phyloP scores from a whole-genome alignment of 1,140 invertebrate species.

The Rhopalosiphum padi region DNA sequence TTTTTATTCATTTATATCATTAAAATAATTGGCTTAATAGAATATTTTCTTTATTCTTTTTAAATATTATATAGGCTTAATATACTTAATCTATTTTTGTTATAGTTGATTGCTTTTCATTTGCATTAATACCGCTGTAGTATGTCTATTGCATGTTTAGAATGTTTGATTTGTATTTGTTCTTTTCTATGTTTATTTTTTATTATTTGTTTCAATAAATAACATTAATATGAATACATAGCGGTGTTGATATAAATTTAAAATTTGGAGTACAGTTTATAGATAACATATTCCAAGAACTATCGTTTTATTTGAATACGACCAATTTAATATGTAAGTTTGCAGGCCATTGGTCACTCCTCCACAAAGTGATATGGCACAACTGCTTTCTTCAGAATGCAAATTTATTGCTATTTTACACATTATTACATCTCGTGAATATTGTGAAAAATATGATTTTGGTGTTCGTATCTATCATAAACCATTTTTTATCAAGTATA shows the following conservation, averaged over 20 bases:
- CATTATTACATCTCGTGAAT: not conserved
- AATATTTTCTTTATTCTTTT: not conserved
- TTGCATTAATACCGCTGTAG: not conserved
- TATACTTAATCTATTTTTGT: not conserved
- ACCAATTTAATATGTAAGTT: not conserved
- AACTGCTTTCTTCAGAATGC: not conserved
- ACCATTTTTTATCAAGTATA: not conserved
- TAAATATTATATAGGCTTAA: not conserved
- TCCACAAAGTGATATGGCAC: not conserved
- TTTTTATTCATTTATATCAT: not conserved
- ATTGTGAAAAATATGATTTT: not conserved
- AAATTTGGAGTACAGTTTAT: not conserved
- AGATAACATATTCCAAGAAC: not conserved
- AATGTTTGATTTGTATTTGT: not conserved
- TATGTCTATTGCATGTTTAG: not conserved
- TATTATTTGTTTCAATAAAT: not conserved
- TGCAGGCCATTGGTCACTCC: not conserved
- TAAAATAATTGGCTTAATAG: not conserved
- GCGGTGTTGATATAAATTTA: not conserved
- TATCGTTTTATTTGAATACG: not conserved
- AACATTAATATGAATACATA: not conserved
- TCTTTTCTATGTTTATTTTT: not conserved
- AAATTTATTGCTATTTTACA: not conserved
- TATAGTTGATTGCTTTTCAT: not conserved
- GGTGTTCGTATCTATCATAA: not conserved